phyloP scores from a whole-genome alignment of 2,797 vertebrate species.

The Lophotriccus pileatus region DNA sequence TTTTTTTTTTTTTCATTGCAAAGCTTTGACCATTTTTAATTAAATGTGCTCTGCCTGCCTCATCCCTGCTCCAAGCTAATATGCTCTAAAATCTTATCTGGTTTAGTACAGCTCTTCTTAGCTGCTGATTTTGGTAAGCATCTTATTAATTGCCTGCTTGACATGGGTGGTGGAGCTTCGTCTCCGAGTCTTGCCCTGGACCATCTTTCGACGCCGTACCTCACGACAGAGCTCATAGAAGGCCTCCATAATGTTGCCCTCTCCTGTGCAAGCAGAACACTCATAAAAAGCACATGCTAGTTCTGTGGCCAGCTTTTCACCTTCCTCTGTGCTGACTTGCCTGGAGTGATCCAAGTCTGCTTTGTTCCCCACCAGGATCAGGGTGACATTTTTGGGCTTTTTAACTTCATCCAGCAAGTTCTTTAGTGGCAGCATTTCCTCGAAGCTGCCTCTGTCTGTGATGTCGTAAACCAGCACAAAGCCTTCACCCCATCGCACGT shows the following conservation, averaged over 20 bases:
- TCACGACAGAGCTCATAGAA: constrained; percentile 95
- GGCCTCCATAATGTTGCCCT: constrained; percentile 88
- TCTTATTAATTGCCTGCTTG: constrained; percentile 99
- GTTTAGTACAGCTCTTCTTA: constrained; percentile 62
- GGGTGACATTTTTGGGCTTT: constrained; percentile 91
- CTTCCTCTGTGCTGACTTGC: constrained; percentile 93
- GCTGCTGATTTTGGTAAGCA: constrained; percentile 99
- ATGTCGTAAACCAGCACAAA: constrained; percentile 97
- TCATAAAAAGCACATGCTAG: constrained; percentile 96
- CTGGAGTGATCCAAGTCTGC: constrained; percentile 92
- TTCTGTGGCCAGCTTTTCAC: constrained; percentile 92
- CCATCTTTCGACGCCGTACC: constrained; percentile 87
- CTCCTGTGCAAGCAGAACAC: constrained; percentile 93
- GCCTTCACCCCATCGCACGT: constrained; percentile 95
- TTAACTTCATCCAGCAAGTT: constrained; percentile 92
- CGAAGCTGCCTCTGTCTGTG: constrained; percentile 94
- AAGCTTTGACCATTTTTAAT: constrained; percentile 1
- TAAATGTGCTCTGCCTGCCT: neutral
- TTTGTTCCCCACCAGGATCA: constrained; percentile 96
- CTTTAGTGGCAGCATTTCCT: constrained; percentile 89
- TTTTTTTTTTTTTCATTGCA: neutral
- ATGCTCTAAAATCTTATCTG: neutral
- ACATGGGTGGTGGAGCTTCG: constrained; percentile 97
- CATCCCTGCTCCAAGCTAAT: neutral
- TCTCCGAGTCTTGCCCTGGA: constrained; percentile 92